Evolutionary conservation across 2,888 invertebrate species (phyloP), one percentile per base, ranked within the genome.

Genomic region (Amphipyra tragopoginis): DNA sequence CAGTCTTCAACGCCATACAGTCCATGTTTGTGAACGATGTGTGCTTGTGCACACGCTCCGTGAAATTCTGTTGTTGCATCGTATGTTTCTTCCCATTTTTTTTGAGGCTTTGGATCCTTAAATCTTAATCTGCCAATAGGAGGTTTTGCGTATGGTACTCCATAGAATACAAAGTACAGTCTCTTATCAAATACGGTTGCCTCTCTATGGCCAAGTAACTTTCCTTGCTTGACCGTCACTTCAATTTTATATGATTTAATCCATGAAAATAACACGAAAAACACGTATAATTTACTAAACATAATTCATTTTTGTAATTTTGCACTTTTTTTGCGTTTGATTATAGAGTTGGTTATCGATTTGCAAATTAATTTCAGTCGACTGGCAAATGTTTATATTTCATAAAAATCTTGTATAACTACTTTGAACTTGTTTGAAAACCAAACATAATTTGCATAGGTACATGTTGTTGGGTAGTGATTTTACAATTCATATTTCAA

Each of bases 21-120:
- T 1, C 80, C 84, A 21, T 88, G 72, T 76, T 89, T 92, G 57
- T 93, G 91, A 15, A 89, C 87, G 9, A 94, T 88, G 63, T 96
- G 96, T 0, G 93, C 77, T 86, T 97, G 97, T 0, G 97, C 96
- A 84, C 97, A 97, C 0, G 93, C 86, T 0, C 93, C 93, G 43
- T 87, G 87, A 43, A 86, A 90, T 69, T 87, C 87, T n/a, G 92
- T 94, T 15, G 95, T 95, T 3, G 96, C 95, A 79, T 96, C 96
- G 64, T 95, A 93, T 1, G 95, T 89, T 0, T 93, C 93, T 0
- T 89, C 81, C 96, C 96, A 96, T 49, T 85, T 87, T 50, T 76
- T 84, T 0, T 72, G 43, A 8, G 86, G 81, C 56, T 81, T 75
- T 0, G 95, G 94, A 67, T 94, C 85, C 79, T 92, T 89, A 75